Conservation (phyloP, 2,113 vertebrate genomes). For the Miniopterus natalensis region DNA sequence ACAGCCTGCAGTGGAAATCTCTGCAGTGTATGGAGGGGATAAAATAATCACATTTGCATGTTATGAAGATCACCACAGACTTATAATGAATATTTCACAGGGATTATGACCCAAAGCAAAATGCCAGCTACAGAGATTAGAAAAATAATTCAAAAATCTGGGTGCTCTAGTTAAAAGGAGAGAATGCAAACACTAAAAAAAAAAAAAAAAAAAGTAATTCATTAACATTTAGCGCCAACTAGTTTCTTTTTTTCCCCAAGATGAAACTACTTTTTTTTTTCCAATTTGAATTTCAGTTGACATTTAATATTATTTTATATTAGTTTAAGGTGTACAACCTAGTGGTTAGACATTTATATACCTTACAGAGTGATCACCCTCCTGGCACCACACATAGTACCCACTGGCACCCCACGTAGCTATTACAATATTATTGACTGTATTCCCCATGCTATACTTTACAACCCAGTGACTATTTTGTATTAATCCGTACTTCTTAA, state of each 20-base stretch:
- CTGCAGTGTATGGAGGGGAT: background rate
- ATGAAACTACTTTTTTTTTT: background rate
- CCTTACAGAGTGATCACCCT: background rate
- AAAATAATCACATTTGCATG: background rate
- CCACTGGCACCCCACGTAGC: background rate
- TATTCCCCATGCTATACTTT: background rate
- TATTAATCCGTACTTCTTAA: background rate
- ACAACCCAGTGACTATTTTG: background rate
- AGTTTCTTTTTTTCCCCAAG: background rate
- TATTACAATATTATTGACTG: background rate
- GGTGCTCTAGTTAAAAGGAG: background rate
- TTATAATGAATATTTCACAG: background rate
- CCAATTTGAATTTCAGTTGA: background rate
- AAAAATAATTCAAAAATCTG: constrained; percentile 30
- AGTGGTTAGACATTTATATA: background rate
- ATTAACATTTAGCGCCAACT: constrained; percentile 12
- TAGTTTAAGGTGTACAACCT: background rate
- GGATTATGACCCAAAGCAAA: constrained; percentile 1
- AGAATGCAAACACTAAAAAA: background rate
- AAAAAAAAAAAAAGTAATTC: background rate
- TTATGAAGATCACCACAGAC: background rate
- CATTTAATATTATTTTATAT: background rate
- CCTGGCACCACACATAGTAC: background rate
- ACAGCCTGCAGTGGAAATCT: background rate
- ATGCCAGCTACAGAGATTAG: background rate